Evolutionary conservation across 2,888 invertebrate genomes (phyloP), one percentile per base, ranked within the genome.

Genomic region (Asteroscopus sphinx): DNA sequence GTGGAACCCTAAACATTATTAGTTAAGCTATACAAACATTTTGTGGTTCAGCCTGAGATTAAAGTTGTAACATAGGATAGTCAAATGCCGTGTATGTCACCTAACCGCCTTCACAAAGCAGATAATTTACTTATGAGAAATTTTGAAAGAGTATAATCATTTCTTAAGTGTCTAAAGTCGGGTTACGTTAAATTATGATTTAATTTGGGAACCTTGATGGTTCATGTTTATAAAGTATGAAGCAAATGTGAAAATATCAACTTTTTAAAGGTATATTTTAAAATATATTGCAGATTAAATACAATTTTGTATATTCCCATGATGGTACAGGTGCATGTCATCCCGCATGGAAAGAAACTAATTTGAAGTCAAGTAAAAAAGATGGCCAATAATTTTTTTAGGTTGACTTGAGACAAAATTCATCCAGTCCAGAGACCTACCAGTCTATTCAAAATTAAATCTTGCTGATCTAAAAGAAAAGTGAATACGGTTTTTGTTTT

Each of bases 1-100:
- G 3, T 12, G 45, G 81, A 74, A 64, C 82, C 70, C 85, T 69
- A 73, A 80, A 62, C 28, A 51, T 73, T 74, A 80, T 76, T 69
- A 74, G 73, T 73, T 73, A 78, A 81, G 79, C 74, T 77, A 77
- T 63, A 82, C 77, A 83, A 80, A 81, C 76, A 80, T 77, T 81
- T 76, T 80, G 75, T 74, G 75, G 79, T 69, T 42, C 72, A 73
- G 77, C 66, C 63, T 44, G 68, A 78, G 84, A 80, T 86, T 81
- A 83, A 65, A 68, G 75, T 65, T 68, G 77, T 85, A 77, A 80
- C 73, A 70, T 78, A 73, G 80, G 77, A 79, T 82, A 77, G 71
- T 70, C 64, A 60, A 58, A 66, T 49, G 54, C 39, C 45, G 55
- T 33, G 61, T 42, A 47, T 63, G 71, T 73, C 70, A 60, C 64